Evolutionary conservation across 1,140 invertebrate species (phyloP), one percentile per base, ranked within the genome.

Genomic region (Hyphantria cunea): DNA sequence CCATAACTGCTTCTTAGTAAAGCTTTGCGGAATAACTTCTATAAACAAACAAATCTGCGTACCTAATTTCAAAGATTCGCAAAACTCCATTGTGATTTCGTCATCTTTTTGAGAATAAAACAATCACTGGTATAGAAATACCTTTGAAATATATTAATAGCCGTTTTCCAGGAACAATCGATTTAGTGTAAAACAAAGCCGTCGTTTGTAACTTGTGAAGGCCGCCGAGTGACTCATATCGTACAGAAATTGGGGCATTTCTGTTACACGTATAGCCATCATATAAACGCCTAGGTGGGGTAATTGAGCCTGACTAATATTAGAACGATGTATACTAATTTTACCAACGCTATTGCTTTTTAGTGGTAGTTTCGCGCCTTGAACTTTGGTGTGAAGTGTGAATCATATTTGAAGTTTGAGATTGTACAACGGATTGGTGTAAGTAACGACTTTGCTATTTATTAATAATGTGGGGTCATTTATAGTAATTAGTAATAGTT

Each of bases 141-240:
- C 10, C 32, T 44, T 44, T 13, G 41, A n/a, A 37, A 12, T 53
- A 39, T 54, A 55, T 63, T 48, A 64, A 64, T 55, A 64, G 37
- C 50, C 56, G 41, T 41, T 61, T 68, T 68, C 66, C 45, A 55
- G 61, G 61, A 68, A 68, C 68, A 71, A 74, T 84, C 83, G 70
- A 83, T 84, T 78, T 70, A 74, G 80, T 76, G 70, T 76, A 77
- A 82, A 50, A 60, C 48, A 60, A 79, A 78, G 78, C 70, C 70
- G 78, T 79, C 67, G 72, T 78, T 62, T 80, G 71, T 75, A 72
- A 74, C 60, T 50, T 59, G 50, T 66, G 76, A 87, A 87, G 82
- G 84, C 76, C 78, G 74, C 44, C 14, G 42, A 50, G 66, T 84
- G 80, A 84, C 52, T 85, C 81, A 80, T 68, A 64, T 63, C 62